Conservation (phyloP, 2,113 vertebrate species). For the Hippopotamus amphibius region DNA sequence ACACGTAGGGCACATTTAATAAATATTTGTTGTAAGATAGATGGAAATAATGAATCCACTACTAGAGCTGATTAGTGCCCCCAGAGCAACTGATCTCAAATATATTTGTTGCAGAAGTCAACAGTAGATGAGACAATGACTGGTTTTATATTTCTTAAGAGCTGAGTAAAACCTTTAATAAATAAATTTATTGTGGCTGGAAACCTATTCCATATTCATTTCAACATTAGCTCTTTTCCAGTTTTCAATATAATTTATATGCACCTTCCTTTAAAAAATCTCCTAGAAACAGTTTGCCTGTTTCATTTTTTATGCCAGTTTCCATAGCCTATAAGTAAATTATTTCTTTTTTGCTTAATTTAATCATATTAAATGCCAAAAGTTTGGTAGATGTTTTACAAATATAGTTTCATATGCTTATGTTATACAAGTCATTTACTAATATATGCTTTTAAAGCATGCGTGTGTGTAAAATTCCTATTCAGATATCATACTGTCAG, state of each 20-base stretch:
- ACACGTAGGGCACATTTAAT: not conserved
- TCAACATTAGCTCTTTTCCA: not conserved
- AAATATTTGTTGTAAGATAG: slow-evolving; percentile 41
- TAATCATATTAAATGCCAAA: not conserved
- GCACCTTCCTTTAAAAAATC: not conserved
- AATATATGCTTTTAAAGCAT: not conserved
- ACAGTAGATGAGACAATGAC: not conserved
- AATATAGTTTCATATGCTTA: not conserved
- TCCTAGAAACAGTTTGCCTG: not conserved
- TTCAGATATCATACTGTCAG: not conserved
- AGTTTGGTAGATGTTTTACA: not conserved
- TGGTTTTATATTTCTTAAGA: slow-evolving; percentile 57
- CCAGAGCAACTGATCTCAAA: not conserved
- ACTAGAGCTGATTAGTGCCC: not conserved
- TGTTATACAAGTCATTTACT: not conserved
- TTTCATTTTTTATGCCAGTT: not conserved
- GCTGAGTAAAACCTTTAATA: slow-evolving; percentile 46
- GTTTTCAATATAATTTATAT: slow-evolving; percentile 25
- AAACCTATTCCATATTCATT: slow-evolving; percentile 35
- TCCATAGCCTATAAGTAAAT: not conserved
- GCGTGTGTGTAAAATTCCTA: not conserved
- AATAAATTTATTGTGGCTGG: slow-evolving; percentile 20
- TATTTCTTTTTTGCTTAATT: not conserved
- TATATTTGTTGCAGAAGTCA: not conserved
- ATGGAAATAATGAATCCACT: slow-evolving; percentile 37